A percentile compares a stretch with the other conserved stretches of the same genome.
Conservation (phyloP, 2,888 invertebrate species). For the Aphidoletes aphidimyza region DNA sequence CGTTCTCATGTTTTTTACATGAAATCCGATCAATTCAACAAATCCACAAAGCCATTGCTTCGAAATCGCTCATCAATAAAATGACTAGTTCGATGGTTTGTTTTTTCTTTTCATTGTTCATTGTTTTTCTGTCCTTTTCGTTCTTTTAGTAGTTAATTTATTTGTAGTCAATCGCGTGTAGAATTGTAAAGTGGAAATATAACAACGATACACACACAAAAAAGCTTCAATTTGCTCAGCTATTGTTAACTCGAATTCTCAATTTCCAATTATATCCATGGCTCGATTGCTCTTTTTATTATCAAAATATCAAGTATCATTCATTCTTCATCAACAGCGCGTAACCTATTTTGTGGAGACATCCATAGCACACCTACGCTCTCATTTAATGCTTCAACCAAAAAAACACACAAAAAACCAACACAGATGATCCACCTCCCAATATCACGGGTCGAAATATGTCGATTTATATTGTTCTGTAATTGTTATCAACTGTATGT, state of each 20-base stretch:
- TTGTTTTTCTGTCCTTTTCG: not conserved
- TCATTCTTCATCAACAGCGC: slow-evolving; percentile 4
- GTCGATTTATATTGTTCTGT: slow-evolving; percentile 17
- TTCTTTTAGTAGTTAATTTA: not conserved
- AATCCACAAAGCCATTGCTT: not conserved
- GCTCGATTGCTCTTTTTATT: not conserved
- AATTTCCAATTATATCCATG: not conserved
- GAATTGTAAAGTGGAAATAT: not conserved
- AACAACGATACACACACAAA: too few relatives aligned
- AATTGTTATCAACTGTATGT: slow-evolving; percentile 16
- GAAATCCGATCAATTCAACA: not conserved
- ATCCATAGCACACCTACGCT: too few relatives aligned
- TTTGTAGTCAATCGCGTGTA: not conserved
- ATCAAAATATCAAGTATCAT: not conserved
- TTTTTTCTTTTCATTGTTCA: not conserved
- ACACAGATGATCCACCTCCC: too few relatives aligned
- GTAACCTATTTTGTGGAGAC: too few relatives aligned
- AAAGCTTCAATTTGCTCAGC: not conserved
- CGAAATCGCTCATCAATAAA: not conserved
- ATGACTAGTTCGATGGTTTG: not conserved
- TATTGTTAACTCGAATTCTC: not conserved
- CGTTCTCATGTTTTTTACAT: too few relatives aligned
- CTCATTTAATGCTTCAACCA: too few relatives aligned
- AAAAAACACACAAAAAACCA: too few relatives aligned
- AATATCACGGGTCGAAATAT: not conserved